Conservation (phyloP, 2,113 vertebrate species). For the Coptodon bakossiorum region DNA sequence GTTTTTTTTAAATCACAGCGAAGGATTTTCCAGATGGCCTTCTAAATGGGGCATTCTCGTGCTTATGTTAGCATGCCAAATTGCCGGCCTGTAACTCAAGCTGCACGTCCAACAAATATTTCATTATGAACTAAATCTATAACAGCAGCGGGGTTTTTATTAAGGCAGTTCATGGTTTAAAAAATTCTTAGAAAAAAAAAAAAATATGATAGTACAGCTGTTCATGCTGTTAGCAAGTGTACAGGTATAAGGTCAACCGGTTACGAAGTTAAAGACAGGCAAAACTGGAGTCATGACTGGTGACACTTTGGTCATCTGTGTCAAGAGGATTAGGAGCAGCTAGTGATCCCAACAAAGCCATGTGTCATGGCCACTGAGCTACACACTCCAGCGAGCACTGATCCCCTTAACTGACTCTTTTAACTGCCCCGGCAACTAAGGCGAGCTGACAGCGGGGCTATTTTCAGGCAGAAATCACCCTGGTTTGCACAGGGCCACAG, state of each 20-base stretch:
- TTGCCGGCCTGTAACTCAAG: conserved; percentile 27
- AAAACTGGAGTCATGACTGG: conserved; percentile 19
- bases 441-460: conserved; percentile 49
- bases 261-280: neutral
- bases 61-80: conserved; percentile 29
- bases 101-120: conserved; percentile 17
- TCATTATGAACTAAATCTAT: conserved; percentile 11
- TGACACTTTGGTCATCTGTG: conserved; percentile 58
- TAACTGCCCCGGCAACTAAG: conserved; percentile 40
- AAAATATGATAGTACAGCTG: neutral
- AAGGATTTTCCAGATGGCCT: conserved; percentile 51
- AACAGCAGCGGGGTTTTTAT: neutral
- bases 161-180: neutral
- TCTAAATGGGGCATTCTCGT: conserved; percentile 24
- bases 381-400: conserved; percentile 73
- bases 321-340: conserved; percentile 45
- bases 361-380: conserved; percentile 51
- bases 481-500: conserved; percentile 68
- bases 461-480: conserved; percentile 71
- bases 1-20: conserved; percentile 13
- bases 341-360: conserved; percentile 52
- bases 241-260: neutral
- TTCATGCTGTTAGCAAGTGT: neutral
- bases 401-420: conserved; percentile 75
- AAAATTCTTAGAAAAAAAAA: neutral